Evolutionary conservation across 2,797 vertebrate genomes (phyloP).

Genomic region (Limosa lapponica): DNA sequence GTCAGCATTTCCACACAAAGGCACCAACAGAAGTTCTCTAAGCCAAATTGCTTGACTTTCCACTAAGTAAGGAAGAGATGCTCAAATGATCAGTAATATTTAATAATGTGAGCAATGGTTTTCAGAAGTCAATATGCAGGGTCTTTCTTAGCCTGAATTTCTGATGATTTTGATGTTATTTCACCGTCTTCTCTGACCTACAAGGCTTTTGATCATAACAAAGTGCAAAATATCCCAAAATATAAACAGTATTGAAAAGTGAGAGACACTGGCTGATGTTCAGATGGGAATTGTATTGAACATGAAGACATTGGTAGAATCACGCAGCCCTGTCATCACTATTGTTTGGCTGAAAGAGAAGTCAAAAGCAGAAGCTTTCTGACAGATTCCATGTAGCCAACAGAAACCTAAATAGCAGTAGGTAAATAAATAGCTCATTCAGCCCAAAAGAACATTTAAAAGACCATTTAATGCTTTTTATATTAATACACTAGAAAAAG

Average conservation of each 20-base stretch:
- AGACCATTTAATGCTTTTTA: neutral
- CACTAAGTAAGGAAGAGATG: neutral
- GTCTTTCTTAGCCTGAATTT: neutral
- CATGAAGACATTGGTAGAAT: neutral
- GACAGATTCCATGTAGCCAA: neutral
- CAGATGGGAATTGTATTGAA: neutral
- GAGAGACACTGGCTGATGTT: neutral
- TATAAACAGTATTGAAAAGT: rapidly evolving
- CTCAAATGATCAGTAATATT: neutral
- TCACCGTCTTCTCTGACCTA: neutral
- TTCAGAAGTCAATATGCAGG: neutral
- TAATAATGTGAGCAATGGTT: neutral
- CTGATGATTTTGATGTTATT: neutral
- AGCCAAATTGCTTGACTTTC: neutral
- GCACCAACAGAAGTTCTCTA: neutral
- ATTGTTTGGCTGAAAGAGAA: neutral
- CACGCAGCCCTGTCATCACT: neutral
- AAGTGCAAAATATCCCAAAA: neutral
- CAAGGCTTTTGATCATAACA: neutral
- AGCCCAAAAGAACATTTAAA: neutral
- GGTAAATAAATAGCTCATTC: neutral
- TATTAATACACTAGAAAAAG: neutral
- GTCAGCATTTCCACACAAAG: neutral
- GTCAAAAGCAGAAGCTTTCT: neutral
- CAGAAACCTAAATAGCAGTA: neutral